Conservation (phyloP, 2,888 invertebrate species). For the Halictus ligatus region DNA sequence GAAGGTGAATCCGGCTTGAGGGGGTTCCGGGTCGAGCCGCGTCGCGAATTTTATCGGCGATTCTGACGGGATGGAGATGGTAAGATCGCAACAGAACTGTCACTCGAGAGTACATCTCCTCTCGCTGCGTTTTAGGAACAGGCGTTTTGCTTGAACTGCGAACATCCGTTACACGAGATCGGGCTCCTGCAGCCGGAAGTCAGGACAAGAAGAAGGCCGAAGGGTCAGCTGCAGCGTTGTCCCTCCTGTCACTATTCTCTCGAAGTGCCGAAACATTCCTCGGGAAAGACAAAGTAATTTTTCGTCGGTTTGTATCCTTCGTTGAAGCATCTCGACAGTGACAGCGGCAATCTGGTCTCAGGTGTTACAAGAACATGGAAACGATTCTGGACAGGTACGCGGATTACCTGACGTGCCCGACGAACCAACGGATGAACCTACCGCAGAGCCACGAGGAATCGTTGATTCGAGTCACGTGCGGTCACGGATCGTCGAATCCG, state of each 20-base stretch:
- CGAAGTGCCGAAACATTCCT: constrained; percentile 43
- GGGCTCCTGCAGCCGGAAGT: background rate
- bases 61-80: constrained; percentile 42
- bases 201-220: constrained; percentile 41
- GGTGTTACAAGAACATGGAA: constrained; percentile 54
- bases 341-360: constrained; percentile 4
- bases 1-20: constrained; percentile 8
- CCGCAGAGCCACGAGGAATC: constrained; percentile 45
- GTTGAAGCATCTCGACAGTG: too few relatives aligned
- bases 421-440: constrained; percentile 44
- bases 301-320: background rate
- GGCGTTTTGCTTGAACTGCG: constrained; percentile 40
- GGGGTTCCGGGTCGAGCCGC: constrained; percentile 33
- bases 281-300: constrained; percentile 50
- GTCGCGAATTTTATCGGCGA: constrained; percentile 8
- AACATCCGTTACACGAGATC: constrained; percentile 28
- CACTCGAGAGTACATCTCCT: background rate
- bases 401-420: constrained; percentile 24
- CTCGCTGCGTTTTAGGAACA: constrained; percentile 8
- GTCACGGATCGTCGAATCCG: constrained; percentile 15
- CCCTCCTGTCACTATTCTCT: constrained; percentile 67
- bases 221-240: constrained; percentile 61
- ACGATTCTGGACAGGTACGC: constrained; percentile 54
- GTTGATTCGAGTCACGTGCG: constrained; percentile 26
- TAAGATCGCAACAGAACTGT: constrained; percentile 9